phyloP scores from a whole-genome alignment of 2,797 vertebrate species.

The Pachyuromys duprasi region DNA sequence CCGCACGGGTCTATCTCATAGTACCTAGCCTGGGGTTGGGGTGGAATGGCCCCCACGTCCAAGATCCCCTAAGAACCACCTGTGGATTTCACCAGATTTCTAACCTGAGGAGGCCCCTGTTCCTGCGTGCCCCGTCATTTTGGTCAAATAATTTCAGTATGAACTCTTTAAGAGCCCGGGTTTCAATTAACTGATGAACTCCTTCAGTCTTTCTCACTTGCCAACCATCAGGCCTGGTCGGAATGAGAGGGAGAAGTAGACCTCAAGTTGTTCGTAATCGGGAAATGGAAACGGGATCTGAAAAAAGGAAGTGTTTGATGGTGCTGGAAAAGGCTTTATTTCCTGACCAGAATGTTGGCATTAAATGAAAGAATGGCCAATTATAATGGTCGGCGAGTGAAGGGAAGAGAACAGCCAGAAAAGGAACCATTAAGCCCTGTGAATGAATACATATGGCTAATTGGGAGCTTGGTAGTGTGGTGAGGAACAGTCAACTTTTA shows the following conservation, averaged over 20 bases:
- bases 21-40: not conserved
- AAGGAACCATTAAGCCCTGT: conserved; percentile 3
- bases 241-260: not conserved
- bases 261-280: not conserved
- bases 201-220: conserved; percentile 22
- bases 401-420: not conserved
- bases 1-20: not conserved
- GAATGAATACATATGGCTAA: not conserved
- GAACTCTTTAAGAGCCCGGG: conserved; percentile 3
- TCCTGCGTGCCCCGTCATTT: not conserved
- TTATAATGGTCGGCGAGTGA: not conserved
- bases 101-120: not conserved
- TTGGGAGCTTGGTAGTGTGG: not conserved
- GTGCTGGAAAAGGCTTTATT: not conserved
- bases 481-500: not conserved
- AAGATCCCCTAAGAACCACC: not conserved
- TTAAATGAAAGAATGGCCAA: conserved; percentile 17
- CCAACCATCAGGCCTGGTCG: not conserved
- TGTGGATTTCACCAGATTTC: not conserved
- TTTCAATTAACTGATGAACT: not conserved
- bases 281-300: not conserved
- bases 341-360: not conserved
- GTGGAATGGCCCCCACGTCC: not conserved
- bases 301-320: not conserved
- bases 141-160: not conserved